These are phyloP conservation scores for Synanthedon tipuliformis DNA, from an alignment of 2,888 invertebrate species.

Conservation along the genomic window DNA sequence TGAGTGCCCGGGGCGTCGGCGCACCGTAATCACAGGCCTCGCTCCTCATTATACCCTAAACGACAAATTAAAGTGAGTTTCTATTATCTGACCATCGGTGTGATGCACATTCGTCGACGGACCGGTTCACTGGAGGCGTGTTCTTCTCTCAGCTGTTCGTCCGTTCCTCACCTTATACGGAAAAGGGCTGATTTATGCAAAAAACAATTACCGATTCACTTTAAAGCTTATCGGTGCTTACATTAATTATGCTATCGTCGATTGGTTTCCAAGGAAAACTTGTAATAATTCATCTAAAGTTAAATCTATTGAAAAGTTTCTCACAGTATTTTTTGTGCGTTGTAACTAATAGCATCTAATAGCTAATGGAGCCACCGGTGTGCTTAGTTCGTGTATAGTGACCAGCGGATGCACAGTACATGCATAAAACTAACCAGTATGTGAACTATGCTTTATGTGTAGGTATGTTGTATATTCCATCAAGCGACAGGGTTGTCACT, in stretches of 20 bases:
- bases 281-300: neutral
- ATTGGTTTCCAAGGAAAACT: neutral
- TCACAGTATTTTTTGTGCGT: neutral
- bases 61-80: constrained; percentile 70
- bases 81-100: constrained; percentile 64
- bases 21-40: constrained; percentile 71
- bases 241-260: neutral
- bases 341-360: neutral
- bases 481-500: too few relatives aligned
- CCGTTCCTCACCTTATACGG: constrained; percentile 8
- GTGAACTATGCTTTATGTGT: too few relatives aligned
- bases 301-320: neutral
- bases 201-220: constrained; percentile 22
- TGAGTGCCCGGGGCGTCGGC: constrained; percentile 57
- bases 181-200: constrained; percentile 35
- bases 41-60: constrained; percentile 67
- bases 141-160: constrained; percentile 26
- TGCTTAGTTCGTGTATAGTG: constrained; percentile 9
- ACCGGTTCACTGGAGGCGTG: constrained; percentile 42
- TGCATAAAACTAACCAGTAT: too few relatives aligned
- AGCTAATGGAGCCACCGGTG: constrained; percentile 16
- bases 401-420: too few relatives aligned
- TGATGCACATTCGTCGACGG: constrained; percentile 32
- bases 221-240: neutral
- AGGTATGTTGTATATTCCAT: too few relatives aligned